Conservation (phyloP, 1,140 invertebrate genomes). For the Tribolium madens region DNA sequence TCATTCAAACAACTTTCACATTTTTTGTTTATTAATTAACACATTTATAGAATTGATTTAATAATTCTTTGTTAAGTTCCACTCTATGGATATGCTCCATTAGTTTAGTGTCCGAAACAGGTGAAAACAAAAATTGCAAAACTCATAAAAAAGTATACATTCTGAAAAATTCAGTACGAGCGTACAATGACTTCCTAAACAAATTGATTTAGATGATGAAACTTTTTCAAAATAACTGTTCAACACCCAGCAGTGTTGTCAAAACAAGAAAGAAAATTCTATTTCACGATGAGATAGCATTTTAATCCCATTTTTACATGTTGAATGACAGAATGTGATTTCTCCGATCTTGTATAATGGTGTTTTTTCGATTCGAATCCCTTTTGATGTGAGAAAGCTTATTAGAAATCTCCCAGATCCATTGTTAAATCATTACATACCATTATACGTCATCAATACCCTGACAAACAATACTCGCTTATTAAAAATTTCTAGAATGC, state of each 20-base stretch:
- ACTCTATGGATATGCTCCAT: constrained; percentile 11
- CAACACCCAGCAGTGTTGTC: background rate
- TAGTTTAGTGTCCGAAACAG: constrained; percentile 1
- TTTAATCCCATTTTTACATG: constrained; percentile 14
- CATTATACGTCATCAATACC: background rate
- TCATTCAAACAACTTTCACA: background rate
- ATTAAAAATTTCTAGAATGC: background rate
- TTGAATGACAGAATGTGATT: constrained; percentile 30
- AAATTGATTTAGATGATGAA: background rate
- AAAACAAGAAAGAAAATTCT: constrained; percentile 18
- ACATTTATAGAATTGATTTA: background rate
- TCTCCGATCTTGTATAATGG: constrained; percentile 25
- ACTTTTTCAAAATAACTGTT: constrained; percentile 18
- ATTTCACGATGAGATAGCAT: constrained; percentile 25
- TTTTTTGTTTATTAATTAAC: background rate
- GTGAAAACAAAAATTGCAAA: constrained; percentile 15
- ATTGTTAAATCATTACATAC: constrained; percentile 29
- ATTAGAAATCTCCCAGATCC: constrained; percentile 17
- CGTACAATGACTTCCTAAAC: background rate
- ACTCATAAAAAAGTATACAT: background rate
- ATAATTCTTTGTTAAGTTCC: background rate
- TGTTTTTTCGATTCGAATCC: constrained; percentile 10
- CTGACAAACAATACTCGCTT: background rate
- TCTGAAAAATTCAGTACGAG: background rate
- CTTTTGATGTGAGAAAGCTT: constrained; percentile 24